Evolutionary conservation across 2,113 vertebrate species (phyloP).

Genomic region (Sinocyclocheilus anophthalmus): DNA sequence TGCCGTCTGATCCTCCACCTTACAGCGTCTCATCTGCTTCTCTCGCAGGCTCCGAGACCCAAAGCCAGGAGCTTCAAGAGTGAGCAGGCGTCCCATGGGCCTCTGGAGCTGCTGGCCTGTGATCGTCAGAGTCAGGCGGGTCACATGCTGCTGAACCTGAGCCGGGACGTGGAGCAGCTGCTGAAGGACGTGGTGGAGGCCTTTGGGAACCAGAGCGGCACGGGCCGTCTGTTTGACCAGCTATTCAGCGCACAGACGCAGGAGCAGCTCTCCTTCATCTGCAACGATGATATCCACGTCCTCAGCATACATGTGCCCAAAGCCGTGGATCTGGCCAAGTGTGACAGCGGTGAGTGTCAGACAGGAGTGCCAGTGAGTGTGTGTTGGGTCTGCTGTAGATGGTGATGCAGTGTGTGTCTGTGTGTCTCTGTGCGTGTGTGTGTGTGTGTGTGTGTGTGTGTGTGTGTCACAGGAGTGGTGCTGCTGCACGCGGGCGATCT

Average conservation of each 20-base stretch:
- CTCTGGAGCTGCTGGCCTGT: constrained; percentile 84
- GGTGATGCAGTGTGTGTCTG: neutral
- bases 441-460: neutral
- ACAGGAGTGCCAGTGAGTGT: neutral
- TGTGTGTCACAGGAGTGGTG: constrained; percentile 78
- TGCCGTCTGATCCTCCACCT: neutral
- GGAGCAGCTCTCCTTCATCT: constrained; percentile 82
- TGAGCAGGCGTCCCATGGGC: constrained; percentile 77
- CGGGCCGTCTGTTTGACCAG: constrained; percentile 79
- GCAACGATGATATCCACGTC: constrained; percentile 82
- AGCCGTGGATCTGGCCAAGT: constrained; percentile 80
- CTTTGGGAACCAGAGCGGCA: constrained; percentile 88
- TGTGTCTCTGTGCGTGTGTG: no score
- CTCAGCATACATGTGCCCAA: constrained; percentile 76
- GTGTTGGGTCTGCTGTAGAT: neutral
- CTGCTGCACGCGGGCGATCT: constrained; percentile 83
- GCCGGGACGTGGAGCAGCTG: constrained; percentile 79
- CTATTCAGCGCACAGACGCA: constrained; percentile 79
- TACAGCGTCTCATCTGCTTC: neutral
- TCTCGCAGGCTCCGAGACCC: constrained; percentile 83
- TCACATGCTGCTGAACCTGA: constrained; percentile 92
- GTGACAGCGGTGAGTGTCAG: constrained; percentile 81
- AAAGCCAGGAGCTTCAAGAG: constrained; percentile 87
- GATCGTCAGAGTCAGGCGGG: constrained; percentile 95
- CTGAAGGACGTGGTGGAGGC: constrained; percentile 89